These are phyloP conservation scores for Taxidea taxus DNA, from an alignment of 2,113 vertebrate genomes.

Conservation along the genomic window DNA sequence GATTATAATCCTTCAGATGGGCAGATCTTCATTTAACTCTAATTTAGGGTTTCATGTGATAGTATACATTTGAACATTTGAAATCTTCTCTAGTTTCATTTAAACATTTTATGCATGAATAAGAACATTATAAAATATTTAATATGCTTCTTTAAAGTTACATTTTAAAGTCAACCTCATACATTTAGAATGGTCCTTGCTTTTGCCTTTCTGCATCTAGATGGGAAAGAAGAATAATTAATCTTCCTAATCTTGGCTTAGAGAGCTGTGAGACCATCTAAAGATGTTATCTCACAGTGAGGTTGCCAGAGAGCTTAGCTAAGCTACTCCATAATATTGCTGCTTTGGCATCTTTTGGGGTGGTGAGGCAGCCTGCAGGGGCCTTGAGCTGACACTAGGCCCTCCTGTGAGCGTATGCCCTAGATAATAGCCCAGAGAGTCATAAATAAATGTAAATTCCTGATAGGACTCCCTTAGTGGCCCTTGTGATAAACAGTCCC, in stretches of 20 bases:
- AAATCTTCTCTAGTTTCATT: slow-evolving; percentile 30
- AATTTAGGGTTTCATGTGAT: background rate
- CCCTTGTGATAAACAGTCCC: background rate
- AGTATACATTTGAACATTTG: background rate
- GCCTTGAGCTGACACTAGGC: background rate
- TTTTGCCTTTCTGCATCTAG: slow-evolving; percentile 16
- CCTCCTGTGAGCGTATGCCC: background rate
- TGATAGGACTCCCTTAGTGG: background rate
- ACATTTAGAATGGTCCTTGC: slow-evolving; percentile 37
- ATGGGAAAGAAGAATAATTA: slow-evolving; percentile 20
- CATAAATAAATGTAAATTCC: background rate
- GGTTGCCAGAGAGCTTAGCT: background rate
- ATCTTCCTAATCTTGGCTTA: slow-evolving; percentile 1
- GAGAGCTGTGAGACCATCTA: background rate
- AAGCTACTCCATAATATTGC: background rate
- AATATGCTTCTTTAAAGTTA: slow-evolving; percentile 61
- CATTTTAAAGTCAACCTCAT: slow-evolving; percentile 57
- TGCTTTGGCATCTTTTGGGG: background rate
- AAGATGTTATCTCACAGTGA: background rate
- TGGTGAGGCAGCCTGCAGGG: background rate
- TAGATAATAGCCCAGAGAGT: background rate
- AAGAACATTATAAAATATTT: slow-evolving; percentile 57
- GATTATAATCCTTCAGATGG: background rate
- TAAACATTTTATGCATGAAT: slow-evolving; percentile 40
- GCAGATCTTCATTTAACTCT: background rate